These are phyloP conservation scores for Centropus unirufus DNA, from an alignment of 2,113 vertebrate genomes.

Conservation along the genomic window DNA sequence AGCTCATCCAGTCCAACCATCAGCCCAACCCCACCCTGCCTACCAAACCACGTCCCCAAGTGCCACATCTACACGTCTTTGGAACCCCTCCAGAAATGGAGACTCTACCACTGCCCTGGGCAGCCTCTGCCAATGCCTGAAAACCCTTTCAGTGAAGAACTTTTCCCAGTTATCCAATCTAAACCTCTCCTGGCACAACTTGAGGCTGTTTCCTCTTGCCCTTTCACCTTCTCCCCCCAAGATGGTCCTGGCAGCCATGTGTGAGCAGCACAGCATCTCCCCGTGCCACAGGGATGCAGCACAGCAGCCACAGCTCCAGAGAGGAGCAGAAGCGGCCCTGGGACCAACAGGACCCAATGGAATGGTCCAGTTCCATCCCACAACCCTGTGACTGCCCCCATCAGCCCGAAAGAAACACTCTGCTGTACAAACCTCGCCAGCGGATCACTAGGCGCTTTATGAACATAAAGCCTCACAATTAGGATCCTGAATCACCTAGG, in stretches of 20 bases:
- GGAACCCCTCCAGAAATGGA: no score
- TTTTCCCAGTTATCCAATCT: no score
- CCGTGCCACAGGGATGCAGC: accelerated
- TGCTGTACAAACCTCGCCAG: neutral
- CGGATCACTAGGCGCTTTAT: neutral
- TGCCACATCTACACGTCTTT: no score
- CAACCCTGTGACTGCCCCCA: accelerated
- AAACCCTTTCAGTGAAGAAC: no score
- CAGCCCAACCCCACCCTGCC: no score
- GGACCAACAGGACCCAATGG: neutral
- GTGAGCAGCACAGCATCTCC: neutral
- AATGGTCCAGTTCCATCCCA: accelerated
- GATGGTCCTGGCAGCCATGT: accelerated
- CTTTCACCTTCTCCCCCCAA: neutral
- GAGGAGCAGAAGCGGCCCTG: neutral
- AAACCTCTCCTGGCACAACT: no score
- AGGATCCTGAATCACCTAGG: neutral
- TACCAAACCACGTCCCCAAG: no score
- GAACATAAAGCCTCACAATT: neutral
- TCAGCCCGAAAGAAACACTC: neutral
- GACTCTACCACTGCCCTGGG: no score
- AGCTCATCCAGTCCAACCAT: no score
- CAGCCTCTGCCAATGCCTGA: no score
- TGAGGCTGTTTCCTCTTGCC: no score
- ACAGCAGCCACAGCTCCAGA: neutral